phyloP scores from a whole-genome alignment of 2,797 vertebrate genomes.

The Saxicola maurus region DNA sequence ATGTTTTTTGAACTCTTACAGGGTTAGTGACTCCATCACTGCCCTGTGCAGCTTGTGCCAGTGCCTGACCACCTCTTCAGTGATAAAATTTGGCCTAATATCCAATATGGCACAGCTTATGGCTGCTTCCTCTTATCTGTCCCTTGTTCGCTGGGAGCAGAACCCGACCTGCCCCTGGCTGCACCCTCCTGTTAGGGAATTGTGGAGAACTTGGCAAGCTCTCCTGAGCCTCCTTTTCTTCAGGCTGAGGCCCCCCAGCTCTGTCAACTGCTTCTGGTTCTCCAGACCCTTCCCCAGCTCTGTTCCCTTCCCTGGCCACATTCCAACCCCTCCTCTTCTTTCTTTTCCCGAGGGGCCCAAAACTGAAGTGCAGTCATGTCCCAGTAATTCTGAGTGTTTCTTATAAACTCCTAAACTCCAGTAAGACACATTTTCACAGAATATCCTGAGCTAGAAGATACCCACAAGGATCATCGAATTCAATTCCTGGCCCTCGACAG shows the following conservation, averaged over 20 bases:
- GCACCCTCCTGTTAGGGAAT: neutral
- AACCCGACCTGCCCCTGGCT: neutral
- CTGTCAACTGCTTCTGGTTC: neutral
- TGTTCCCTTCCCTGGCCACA: neutral
- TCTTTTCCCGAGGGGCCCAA: neutral
- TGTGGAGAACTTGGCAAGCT: neutral
- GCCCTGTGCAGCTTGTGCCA: neutral
- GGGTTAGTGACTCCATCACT: neutral
- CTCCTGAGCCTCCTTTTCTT: neutral
- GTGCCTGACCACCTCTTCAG: neutral
- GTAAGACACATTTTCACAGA: neutral
- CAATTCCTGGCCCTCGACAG: neutral
- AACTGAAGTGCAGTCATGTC: neutral
- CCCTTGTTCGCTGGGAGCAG: neutral
- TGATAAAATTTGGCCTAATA: neutral
- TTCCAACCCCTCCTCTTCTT: neutral
- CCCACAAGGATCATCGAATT: neutral
- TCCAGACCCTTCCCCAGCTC: neutral
- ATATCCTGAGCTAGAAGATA: neutral
- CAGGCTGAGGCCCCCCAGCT: neutral
- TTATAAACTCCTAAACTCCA: neutral
- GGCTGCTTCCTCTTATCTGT: accelerated
- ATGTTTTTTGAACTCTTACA: neutral
- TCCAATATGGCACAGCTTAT: neutral
- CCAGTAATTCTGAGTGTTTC: accelerated